Base-by-base conservation (phyloP, 1,140 invertebrate genomes). In the Bombus pyrosoma region DNA sequence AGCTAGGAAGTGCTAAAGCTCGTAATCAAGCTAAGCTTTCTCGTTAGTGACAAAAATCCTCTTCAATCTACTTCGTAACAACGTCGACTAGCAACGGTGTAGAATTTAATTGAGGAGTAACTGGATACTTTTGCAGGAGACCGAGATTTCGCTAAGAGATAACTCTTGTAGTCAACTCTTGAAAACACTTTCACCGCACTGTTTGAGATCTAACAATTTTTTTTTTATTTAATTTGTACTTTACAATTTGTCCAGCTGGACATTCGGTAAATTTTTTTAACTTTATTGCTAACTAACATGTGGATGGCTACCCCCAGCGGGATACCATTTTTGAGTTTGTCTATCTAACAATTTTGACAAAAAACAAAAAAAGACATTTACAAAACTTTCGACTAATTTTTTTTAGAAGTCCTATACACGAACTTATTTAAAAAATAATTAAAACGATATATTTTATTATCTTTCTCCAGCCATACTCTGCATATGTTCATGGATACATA, bases 51-150 rank as follows among this genome's bases (percentile, higher is more conserved):
- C 76, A 78, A 64, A 64, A 78, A 78, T 78, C 59, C 76, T 78
- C 59, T 78, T 78, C 76, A 66, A 78, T 66, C 76, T 34, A n/a
- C 59, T 77, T 78, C n/a, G 53, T 43, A 78, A 64, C 59, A 64
- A 78, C 59, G 76, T 78, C 57, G 76, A 41, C 59, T 15, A 18
- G 37, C 73, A 37, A 47, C 59, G 76, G 76, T 78, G 59, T 78
- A 64, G 76, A 18, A 66, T 66, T 78, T 78, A 78, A 78, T 78
- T 78, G 59, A 78, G 32, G 32, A 75, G 76, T 43, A 64, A 78
- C 76, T 5, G 10, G 76, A 78, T 66, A 43, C 76, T 22, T 41
- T 66, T 59, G 39, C 76, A 9, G 15, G 12, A 41, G 4, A 41
- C 37, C 59, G 5, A 64, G n/a, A n/a, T 41, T 59, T 64, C 18